A percentile compares a stretch with the other conserved stretches of the same genome.
These are phyloP conservation scores for Corvus cornix DNA, from an alignment of 2,113 vertebrate genomes.

Conservation along the genomic window DNA sequence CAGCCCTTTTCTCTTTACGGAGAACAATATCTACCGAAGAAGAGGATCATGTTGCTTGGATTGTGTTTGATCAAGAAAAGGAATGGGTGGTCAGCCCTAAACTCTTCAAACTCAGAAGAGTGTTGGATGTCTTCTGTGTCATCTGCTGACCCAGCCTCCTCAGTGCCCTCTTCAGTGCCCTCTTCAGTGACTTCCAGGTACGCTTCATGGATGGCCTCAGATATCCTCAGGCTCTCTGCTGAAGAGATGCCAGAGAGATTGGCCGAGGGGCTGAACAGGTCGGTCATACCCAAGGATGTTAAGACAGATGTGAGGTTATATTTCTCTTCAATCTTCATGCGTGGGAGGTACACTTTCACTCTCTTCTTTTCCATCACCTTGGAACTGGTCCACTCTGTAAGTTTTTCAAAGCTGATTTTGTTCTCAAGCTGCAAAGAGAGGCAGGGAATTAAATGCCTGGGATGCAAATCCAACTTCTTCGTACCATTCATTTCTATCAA, in stretches of 20 bases:
- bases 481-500: not conserved
- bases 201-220: slow-evolving; percentile 52
- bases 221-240: slow-evolving; percentile 45
- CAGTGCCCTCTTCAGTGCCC: slow-evolving; percentile 41
- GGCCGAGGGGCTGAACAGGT: slow-evolving; percentile 53
- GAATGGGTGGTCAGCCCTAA: slow-evolving; percentile 69
- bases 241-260: slow-evolving; percentile 76
- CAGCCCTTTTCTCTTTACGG: slow-evolving; percentile 5
- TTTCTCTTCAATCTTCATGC: slow-evolving; percentile 64
- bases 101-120: not conserved
- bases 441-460: not conserved
- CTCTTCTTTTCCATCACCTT: slow-evolving; percentile 49
- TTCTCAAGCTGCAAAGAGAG: slow-evolving; percentile 66
- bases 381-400: slow-evolving; percentile 54
- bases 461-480: not conserved
- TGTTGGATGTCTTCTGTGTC: not conserved
- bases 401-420: slow-evolving; percentile 50
- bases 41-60: slow-evolving; percentile 58
- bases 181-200: slow-evolving; percentile 71
- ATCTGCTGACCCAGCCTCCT: not conserved
- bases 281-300: slow-evolving; percentile 50
- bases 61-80: slow-evolving; percentile 68
- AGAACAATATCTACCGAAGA: slow-evolving; percentile 63
- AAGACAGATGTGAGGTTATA: slow-evolving; percentile 47
- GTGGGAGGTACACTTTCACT: slow-evolving; percentile 67